Evolutionary conservation across 2,888 invertebrate genomes (phyloP).

Genomic region (Hoplodrina ambigua): DNA sequence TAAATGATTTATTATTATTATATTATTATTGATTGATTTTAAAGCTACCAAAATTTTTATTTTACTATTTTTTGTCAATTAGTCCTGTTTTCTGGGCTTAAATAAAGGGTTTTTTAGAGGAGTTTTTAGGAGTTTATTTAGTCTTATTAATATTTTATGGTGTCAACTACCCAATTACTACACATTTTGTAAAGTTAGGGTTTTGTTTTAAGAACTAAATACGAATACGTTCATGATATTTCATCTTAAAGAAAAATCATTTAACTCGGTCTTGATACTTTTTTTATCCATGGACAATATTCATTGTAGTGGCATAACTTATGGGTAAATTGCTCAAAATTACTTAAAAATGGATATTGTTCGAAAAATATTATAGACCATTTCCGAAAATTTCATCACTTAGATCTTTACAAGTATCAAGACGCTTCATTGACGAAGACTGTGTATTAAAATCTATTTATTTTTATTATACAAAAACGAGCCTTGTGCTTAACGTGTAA

Average conservation of each 20-base stretch:
- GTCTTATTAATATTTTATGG: too few relatives aligned
- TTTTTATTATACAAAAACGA: conserved; percentile 32
- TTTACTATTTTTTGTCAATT: too few relatives aligned
- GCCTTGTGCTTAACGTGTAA: conserved; percentile 42
- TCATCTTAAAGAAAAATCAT: neutral
- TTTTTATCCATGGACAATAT: conserved; percentile 29
- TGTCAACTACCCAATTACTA: conserved; percentile 30
- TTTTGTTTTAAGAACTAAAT: conserved; percentile 12
- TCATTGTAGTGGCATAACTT: neutral
- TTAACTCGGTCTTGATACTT: conserved; percentile 6
- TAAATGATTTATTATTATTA: too few relatives aligned
- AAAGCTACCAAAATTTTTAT: too few relatives aligned
- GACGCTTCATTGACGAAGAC: conserved; percentile 35
- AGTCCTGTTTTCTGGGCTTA: too few relatives aligned
- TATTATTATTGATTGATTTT: too few relatives aligned
- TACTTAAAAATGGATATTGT: conserved; percentile 9
- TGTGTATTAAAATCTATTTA: conserved; percentile 22
- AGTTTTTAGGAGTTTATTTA: too few relatives aligned
- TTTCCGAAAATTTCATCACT: neutral
- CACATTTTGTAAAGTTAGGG: conserved; percentile 23
- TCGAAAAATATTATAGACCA: neutral
- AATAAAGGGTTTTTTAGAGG: too few relatives aligned
- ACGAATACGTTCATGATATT: conserved; percentile 17
- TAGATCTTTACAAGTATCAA: conserved; percentile 21
- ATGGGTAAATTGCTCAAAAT: neutral